A percentile compares a stretch with the other conserved stretches of the same genome.
Evolutionary conservation across 2,888 invertebrate genomes (phyloP).

Genomic region (Cheiracanthium punctorium): DNA sequence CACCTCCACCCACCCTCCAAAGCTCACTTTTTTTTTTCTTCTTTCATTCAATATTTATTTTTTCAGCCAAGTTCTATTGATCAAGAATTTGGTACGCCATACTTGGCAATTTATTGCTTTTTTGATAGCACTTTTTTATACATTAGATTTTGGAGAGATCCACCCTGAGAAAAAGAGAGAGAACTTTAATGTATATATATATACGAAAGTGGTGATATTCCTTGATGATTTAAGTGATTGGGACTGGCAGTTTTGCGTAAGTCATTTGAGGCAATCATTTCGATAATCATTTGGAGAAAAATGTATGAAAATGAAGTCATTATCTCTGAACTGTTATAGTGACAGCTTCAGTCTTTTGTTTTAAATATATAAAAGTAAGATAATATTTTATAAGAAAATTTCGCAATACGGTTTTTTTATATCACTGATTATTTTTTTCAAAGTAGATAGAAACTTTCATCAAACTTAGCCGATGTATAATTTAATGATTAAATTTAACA

Average conservation of each 20-base stretch:
- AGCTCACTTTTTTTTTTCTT: constrained; percentile 20
- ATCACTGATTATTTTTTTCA: too few species aligned
- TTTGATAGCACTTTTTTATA: constrained; percentile 14
- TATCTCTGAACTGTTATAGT: too few species aligned
- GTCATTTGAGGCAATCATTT: not conserved
- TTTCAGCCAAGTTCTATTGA: constrained; percentile 60
- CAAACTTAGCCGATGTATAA: too few species aligned
- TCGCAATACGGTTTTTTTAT: too few species aligned
- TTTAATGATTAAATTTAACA: too few species aligned
- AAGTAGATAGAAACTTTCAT: too few species aligned
- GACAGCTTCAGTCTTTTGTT: too few species aligned
- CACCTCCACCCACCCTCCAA: constrained; percentile 12
- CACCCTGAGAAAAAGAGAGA: not conserved
- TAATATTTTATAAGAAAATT: too few species aligned
- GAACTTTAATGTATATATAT: not conserved
- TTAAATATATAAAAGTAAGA: too few species aligned
- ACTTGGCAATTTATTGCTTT: constrained; percentile 68
- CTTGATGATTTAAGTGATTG: constrained; percentile 8
- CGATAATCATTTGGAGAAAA: not conserved
- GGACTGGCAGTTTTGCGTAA: not conserved
- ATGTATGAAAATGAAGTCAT: not conserved
- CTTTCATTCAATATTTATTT: constrained; percentile 59
- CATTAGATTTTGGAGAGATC: not conserved
- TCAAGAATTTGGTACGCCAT: constrained; percentile 59
- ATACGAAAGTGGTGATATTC: not conserved